These are phyloP conservation scores for Rattus rattus DNA, from an alignment of 2,113 vertebrate species.

Conservation along the genomic window DNA sequence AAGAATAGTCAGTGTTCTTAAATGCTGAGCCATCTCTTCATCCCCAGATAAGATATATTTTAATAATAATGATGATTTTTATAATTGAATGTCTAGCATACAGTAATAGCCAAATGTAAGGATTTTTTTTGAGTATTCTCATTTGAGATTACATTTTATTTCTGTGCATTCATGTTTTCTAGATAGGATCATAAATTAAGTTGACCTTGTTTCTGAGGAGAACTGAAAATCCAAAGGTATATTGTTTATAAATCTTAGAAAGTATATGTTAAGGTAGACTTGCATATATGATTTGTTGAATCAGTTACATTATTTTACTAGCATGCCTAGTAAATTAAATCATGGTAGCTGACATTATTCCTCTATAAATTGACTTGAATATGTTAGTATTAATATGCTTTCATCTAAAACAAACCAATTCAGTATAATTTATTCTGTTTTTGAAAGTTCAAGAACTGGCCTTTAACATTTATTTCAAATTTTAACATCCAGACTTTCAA, in stretches of 20 bases:
- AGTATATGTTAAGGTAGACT: conserved; percentile 47
- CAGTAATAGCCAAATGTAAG: conserved; percentile 8
- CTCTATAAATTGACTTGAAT: conserved; percentile 44
- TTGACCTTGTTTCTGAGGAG: conserved; percentile 40
- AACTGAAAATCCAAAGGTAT: conserved; percentile 49
- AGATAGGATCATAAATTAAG: conserved; percentile 47
- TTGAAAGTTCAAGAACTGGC: conserved; percentile 48
- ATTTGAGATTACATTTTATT: conserved; percentile 61
- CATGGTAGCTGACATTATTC: conserved; percentile 6
- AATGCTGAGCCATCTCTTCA: no score
- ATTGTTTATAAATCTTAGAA: conserved; percentile 47
- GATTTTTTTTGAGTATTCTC: conserved; percentile 40
- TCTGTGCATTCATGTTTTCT: conserved; percentile 52
- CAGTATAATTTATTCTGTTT: conserved; percentile 47
- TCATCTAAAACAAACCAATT: conserved; percentile 52
- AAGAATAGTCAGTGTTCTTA: no score
- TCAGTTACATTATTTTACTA: conserved; percentile 31
- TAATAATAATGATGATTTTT: conserved; percentile 51
- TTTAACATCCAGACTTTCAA: conserved; percentile 43
- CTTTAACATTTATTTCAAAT: conserved; percentile 50
- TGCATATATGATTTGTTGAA: conserved; percentile 43
- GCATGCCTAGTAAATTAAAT: conserved; percentile 34
- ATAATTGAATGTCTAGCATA: background rate
- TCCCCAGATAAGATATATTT: background rate
- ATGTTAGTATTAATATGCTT: conserved; percentile 50